Evolutionary conservation across 2,797 vertebrate genomes (phyloP), one percentile per base, ranked within the genome.

Genomic region (Galago senegalensis): DNA sequence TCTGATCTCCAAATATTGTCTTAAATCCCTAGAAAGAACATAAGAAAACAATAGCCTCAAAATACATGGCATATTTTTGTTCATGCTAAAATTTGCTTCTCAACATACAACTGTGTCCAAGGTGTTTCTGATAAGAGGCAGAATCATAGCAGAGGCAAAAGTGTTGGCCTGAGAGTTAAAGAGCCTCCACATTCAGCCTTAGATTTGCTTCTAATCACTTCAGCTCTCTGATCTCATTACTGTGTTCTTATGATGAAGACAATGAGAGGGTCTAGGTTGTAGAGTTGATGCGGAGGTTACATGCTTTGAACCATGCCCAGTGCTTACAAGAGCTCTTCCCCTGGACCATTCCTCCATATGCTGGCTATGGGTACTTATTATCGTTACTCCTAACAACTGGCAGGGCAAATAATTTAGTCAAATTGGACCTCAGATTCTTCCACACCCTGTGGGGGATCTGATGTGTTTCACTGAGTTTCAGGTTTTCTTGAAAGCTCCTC

Each of bases 71-170:
- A 43, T 81, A 18, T 5, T 82, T 94, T 91, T 89, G 25, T n/a
- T 92, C 49, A 70, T 75, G 49, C 16, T 91, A 63, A 90, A 91
- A 56, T 53, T 95, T 56, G 23, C 5, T 81, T 89, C 20, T 93
- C 84, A 70, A 37, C 40, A 82, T 79, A 86, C 40, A 1, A 1
- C 65, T 34, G 12, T 82, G 92, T 76, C 83, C 25, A 91, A 63
- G 14, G 17, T 77, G 7, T 31, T 94, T 96, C 7, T 3, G 25
- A 0, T 40, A 82, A 93, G 3, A 91, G 21, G 9, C 21, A 56
- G 17, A 93, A 87, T 14, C 29, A 5, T n/a, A 34, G 25, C 12
- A 56, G 13, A 85, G 9, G 56, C 37, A 86, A 80, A 18, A 58
- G 11, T 5, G 13, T 34, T 76, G 31, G 20, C 3, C 73, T n/a